Evolutionary conservation across 2,797 vertebrate genomes (phyloP).

Genomic region (Anolis apletophallus): DNA sequence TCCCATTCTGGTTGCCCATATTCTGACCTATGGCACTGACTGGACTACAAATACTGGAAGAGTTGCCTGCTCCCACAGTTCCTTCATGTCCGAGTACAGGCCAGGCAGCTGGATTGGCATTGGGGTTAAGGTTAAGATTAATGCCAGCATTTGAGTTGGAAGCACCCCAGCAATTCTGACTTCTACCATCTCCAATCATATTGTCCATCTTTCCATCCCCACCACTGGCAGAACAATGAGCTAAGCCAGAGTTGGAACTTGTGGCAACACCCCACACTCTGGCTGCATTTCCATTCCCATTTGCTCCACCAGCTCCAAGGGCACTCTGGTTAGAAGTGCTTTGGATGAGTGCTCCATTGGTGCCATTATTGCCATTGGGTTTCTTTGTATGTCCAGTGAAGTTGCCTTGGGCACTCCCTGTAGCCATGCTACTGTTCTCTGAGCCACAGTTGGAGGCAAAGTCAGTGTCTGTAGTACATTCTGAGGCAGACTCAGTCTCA

Average conservation of each 20-base stretch:
- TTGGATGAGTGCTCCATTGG: slow-evolving; percentile 82
- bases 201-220: slow-evolving; percentile 90
- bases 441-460: slow-evolving; percentile 85
- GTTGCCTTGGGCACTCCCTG: slow-evolving; percentile 90
- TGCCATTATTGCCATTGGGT: slow-evolving; percentile 87
- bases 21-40: slow-evolving; percentile 85
- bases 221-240: slow-evolving; percentile 79
- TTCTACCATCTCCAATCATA: slow-evolving; percentile 88
- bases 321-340: slow-evolving; percentile 83
- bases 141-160: slow-evolving; percentile 85
- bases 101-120: slow-evolving; percentile 90
- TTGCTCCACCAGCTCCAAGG: slow-evolving; percentile 80
- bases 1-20: slow-evolving; percentile 84
- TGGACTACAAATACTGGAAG: slow-evolving; percentile 86
- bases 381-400: slow-evolving; percentile 91
- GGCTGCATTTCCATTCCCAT: slow-evolving; percentile 81
- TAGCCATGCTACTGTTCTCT: slow-evolving; percentile 94
- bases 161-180: slow-evolving; percentile 89
- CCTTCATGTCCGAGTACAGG: slow-evolving; percentile 90
- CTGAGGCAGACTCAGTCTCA: slow-evolving; percentile 87
- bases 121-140: slow-evolving; percentile 90
- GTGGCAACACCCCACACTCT: slow-evolving; percentile 87
- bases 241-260: slow-evolving; percentile 84
- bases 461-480: slow-evolving; percentile 92
- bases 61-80: slow-evolving; percentile 81